Base-by-base conservation (phyloP, 53 echinoderm and acorn worm genomes). In the Antedon mediterranea region DNA sequence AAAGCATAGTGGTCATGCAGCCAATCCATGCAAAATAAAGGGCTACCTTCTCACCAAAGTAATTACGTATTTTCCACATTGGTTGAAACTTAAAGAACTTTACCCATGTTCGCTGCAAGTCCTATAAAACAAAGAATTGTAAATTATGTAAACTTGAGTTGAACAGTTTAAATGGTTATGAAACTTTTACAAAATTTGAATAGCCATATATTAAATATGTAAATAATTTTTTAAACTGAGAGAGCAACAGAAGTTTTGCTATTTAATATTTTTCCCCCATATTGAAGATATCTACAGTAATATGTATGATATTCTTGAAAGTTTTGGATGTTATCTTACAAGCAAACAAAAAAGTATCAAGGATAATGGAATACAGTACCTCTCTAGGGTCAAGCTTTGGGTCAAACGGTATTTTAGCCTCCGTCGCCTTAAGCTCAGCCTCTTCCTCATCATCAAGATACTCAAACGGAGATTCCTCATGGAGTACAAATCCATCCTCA, bases 1-100 rank as follows among this genome's bases (percentile, higher is more conserved):
- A 97, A 13, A 97, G 85, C 23, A 83, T 80, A 0, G 92, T 84
- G 11, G 91, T 89, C 84, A 97, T 83, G 23, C 80, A 83, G 29
- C 97, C 97, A 29, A 92, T 89, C 97, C 97, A 97, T 43, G 89
- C 97, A 90, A 92, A 97, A 74, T 97, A 97, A 81, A 97, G 92
- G 31, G 91, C 89, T 43, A 97, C 90, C 85, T 97, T 87, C 77
- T 92, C 97, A 28, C 97, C 97, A 84, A 90, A 97, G 81, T 97
- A 97, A 81, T 97, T 97, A 43, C 97, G 77, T 71, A 97, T 89
- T 84, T 97, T 97, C 97, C 97, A 97, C 28, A 97, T 43, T 0
- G 97, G 97, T 73, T 97, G 97, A 74, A 85, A 97, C 33, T 89
- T 87, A 44, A 43, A 83, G 71, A 82, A 84, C 74, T 76, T 74